Conservation (phyloP, 1,140 invertebrate genomes). For the Phymorhynchus buccinoides region DNA sequence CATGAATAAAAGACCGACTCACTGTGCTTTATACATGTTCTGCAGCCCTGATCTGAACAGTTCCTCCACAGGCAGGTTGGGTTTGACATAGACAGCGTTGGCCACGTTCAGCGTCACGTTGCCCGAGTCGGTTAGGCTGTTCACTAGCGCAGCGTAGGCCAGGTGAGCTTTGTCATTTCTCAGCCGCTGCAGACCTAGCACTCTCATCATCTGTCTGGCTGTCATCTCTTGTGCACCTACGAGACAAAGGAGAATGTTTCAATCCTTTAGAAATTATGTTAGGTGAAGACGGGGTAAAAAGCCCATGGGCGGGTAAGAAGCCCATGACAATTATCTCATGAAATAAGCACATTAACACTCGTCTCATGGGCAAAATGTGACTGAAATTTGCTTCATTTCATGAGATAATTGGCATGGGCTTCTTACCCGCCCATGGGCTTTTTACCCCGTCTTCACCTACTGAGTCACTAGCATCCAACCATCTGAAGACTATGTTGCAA, state of each 20-base stretch:
- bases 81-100: conserved; percentile 39
- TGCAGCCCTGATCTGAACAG: conserved; percentile 28
- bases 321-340: too few relatives aligned
- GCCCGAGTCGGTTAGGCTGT: background rate
- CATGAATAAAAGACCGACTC: background rate
- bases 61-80: conserved; percentile 18
- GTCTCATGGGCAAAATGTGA: too few relatives aligned
- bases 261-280: too few relatives aligned
- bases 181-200: conserved; percentile 22
- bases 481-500: too few relatives aligned
- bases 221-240: conserved; percentile 26
- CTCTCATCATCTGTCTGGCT: conserved; percentile 30
- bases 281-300: too few relatives aligned
- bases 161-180: conserved; percentile 12
- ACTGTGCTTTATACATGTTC: conserved; percentile 27
- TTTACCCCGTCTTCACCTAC: too few relatives aligned
- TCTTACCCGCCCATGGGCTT: too few relatives aligned
- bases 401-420: too few relatives aligned
- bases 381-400: too few relatives aligned
- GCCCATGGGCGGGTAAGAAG: too few relatives aligned
- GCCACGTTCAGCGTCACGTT: conserved; percentile 36
- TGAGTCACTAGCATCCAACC: too few relatives aligned
- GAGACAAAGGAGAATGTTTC: background rate
- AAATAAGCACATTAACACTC: too few relatives aligned
- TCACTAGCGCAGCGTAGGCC: conserved; percentile 25